Percentiles rank a stretch among this genome's conserved stretches.
These are phyloP conservation scores for Furnarius figulus DNA, from an alignment of 2,113 vertebrate genomes.

Conservation along the genomic window DNA sequence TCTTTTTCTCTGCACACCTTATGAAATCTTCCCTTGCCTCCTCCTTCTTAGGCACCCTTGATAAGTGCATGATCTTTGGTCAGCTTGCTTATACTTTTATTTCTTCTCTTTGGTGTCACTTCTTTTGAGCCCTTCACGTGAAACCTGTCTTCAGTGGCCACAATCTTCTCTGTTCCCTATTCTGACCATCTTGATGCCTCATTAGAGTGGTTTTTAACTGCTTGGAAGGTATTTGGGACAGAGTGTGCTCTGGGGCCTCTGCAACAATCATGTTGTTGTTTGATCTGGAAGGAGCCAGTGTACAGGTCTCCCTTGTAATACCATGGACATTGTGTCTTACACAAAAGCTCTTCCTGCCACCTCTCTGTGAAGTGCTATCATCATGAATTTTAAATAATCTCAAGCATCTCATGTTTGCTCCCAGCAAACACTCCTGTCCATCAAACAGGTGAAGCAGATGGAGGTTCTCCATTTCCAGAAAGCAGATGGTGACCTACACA, in stretches of 20 bases:
- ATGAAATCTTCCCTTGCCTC: background rate
- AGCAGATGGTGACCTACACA: background rate
- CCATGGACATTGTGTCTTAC: background rate
- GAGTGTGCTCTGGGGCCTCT: background rate
- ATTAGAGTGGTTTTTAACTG: background rate
- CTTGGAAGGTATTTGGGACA: background rate
- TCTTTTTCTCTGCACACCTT: background rate
- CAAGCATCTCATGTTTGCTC: background rate
- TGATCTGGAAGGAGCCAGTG: background rate
- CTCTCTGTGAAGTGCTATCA: background rate
- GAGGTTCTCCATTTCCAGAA: background rate
- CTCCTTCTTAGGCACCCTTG: background rate
- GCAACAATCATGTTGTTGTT: background rate
- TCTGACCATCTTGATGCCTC: background rate
- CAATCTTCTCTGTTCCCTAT: background rate
- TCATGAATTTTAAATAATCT: background rate
- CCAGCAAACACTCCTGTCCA: background rate
- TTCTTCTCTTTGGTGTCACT: background rate
- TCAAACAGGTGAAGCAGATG: background rate
- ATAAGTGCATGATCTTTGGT: background rate
- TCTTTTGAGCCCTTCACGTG: background rate
- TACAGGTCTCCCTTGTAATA: background rate
- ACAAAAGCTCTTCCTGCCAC: background rate
- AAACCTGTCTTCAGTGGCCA: background rate
- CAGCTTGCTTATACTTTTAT: background rate